These are phyloP conservation scores for Cancer borealis DNA, from an alignment of 2,888 invertebrate genomes.

Conservation along the genomic window DNA sequence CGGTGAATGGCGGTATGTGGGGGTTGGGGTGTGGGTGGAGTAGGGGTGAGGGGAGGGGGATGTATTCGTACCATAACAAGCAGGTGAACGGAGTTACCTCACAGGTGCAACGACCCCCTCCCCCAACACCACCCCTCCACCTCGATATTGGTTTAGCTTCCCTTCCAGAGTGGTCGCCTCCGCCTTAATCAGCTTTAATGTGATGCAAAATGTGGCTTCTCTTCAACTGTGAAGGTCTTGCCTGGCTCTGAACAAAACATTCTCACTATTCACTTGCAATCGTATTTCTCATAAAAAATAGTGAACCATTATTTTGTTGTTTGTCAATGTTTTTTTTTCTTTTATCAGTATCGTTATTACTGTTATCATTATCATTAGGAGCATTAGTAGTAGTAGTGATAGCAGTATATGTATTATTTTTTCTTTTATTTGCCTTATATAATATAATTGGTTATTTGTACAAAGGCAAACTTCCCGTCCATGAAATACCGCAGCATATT, in stretches of 20 bases:
- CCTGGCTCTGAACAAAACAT: not conserved
- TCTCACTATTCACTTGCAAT: not conserved
- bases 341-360: no score
- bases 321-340: not conserved
- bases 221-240: conserved; percentile 2
- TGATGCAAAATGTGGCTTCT: not conserved
- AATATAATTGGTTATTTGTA: conserved; percentile 10
- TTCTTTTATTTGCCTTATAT: not conserved
- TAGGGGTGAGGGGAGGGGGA: not conserved
- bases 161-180: not conserved
- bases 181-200: conserved; percentile 32
- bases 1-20: not conserved
- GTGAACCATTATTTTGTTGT: not conserved
- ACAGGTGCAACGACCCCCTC: not conserved
- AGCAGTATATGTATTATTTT: not conserved
- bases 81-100: not conserved
- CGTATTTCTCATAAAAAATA: not conserved
- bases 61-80: not conserved
- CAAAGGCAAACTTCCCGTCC: not conserved
- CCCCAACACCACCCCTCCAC: not conserved
- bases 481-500: not conserved
- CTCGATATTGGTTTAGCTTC: not conserved
- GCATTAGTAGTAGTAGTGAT: not conserved
- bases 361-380: no score
- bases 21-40: not conserved